Conservation (phyloP, 2,888 invertebrate species). For the Azorinus chamasolen region DNA sequence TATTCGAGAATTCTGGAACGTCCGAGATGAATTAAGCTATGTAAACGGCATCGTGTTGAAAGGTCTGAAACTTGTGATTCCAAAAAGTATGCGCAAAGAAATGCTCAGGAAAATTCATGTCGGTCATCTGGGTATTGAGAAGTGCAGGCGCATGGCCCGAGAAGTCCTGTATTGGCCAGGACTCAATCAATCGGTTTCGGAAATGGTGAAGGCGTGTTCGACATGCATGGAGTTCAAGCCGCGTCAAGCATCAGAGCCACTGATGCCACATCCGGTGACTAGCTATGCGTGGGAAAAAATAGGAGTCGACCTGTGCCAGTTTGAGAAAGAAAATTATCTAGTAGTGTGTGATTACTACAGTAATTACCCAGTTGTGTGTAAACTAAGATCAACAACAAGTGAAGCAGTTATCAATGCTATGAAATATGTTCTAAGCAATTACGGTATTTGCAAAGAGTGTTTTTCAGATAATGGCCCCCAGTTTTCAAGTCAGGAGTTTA, state of each 20-base stretch:
- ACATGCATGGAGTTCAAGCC: constrained; percentile 26
- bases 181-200: constrained; percentile 24
- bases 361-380: constrained; percentile 46
- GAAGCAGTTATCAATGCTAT: too few species aligned
- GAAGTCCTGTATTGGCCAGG: constrained; percentile 41
- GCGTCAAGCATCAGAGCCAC: constrained; percentile 27
- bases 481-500: too few species aligned
- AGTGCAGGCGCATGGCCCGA: constrained; percentile 34
- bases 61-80: constrained; percentile 28
- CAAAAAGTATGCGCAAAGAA: constrained; percentile 10
- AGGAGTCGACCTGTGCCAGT: constrained; percentile 54
- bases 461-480: too few species aligned
- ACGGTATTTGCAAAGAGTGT: too few species aligned
- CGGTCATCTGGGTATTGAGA: constrained; percentile 31
- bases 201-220: constrained; percentile 26
- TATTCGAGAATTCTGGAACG: constrained; percentile 42
- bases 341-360: constrained; percentile 49
- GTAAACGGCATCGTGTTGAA: constrained; percentile 54
- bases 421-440: constrained; percentile 18
- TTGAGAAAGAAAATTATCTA: constrained; percentile 37
- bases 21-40: constrained; percentile 49
- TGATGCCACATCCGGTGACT: constrained; percentile 46
- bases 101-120: constrained; percentile 33
- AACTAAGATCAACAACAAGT: too few species aligned
- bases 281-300: constrained; percentile 54